A percentile compares a stretch with the other conserved stretches of the same genome.
Conservation (phyloP, 2,888 invertebrate species). For the Hemicrepidius hirtus region DNA sequence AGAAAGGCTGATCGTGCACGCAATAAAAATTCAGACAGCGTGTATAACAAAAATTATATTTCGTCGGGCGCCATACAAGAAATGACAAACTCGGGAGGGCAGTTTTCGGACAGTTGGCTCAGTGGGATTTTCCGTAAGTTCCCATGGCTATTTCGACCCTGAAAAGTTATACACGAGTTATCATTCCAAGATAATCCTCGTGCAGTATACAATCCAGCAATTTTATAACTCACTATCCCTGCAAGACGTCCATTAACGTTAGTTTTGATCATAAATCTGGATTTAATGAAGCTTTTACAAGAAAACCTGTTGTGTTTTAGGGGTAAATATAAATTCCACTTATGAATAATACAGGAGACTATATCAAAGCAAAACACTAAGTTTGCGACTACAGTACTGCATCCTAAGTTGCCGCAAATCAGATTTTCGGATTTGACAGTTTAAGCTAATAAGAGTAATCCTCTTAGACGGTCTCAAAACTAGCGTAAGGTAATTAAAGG, state of each 20-base stretch:
- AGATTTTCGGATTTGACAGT: slow-evolving; percentile 43
- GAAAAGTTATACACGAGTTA: slow-evolving; percentile 16
- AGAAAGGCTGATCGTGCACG: neutral
- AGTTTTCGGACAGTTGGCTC: slow-evolving; percentile 18
- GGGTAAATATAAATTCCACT: neutral
- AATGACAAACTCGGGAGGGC: slow-evolving; percentile 1
- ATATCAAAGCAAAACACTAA: slow-evolving; percentile 14
- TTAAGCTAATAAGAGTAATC: slow-evolving; percentile 39
- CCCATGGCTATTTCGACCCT: slow-evolving; percentile 14
- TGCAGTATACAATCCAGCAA: slow-evolving; percentile 22
- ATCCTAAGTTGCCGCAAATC: slow-evolving; percentile 22
- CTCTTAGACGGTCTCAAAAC: slow-evolving; percentile 39
- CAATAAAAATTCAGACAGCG: slow-evolving; percentile 7
- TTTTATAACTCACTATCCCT: slow-evolving; percentile 17
- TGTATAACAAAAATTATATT: slow-evolving; percentile 15
- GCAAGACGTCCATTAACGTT: slow-evolving; percentile 18
- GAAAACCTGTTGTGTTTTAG: slow-evolving; percentile 16
- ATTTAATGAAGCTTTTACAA: slow-evolving; percentile 28
- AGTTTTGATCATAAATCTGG: slow-evolving; percentile 31
- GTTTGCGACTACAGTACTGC: slow-evolving; percentile 19
- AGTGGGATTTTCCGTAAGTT: slow-evolving; percentile 16
- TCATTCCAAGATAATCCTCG: slow-evolving; percentile 18
- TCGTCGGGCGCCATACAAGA: slow-evolving; percentile 6
- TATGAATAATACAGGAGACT: slow-evolving; percentile 10
- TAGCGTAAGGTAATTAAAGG: slow-evolving; percentile 33